Evolutionary conservation across 2,797 vertebrate species (phyloP).

Genomic region (Champsocephalus gunnari): DNA sequence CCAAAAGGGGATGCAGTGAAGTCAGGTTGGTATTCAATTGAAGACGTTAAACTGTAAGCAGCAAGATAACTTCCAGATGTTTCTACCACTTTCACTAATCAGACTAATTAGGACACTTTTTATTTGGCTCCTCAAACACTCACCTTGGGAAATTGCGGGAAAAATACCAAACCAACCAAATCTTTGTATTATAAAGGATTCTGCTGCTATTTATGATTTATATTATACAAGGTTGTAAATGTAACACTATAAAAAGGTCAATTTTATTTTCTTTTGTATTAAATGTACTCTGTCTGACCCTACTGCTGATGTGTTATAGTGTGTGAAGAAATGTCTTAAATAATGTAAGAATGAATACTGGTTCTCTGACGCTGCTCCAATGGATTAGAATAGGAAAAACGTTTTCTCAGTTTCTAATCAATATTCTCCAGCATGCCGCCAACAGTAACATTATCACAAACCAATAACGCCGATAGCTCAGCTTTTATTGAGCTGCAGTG

Average conservation of each 20-base stretch:
- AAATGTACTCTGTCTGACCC: too few relatives aligned
- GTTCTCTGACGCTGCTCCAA: neutral
- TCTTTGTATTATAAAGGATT: too few relatives aligned
- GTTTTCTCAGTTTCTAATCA: neutral
- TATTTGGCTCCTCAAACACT: neutral
- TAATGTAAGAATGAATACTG: neutral
- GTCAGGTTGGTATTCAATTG: neutral
- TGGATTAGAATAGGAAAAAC: neutral
- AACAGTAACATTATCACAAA: neutral
- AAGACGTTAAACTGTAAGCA: neutral
- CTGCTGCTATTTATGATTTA: too few relatives aligned
- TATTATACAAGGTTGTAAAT: too few relatives aligned
- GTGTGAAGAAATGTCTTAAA: neutral
- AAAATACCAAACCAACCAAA: too few relatives aligned
- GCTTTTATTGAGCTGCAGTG: too few relatives aligned
- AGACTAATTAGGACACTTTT: neutral
- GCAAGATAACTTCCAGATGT: neutral
- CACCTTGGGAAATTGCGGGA: neutral
- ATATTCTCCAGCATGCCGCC: neutral
- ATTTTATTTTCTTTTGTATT: too few relatives aligned
- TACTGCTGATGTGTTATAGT: too few relatives aligned
- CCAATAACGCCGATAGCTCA: neutral
- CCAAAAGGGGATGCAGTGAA: neutral
- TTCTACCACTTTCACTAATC: neutral
- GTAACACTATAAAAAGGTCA: too few relatives aligned